These are phyloP conservation scores for Drosophila pallidifrons DNA, from an alignment of 1,140 invertebrate genomes.

Conservation along the genomic window DNA sequence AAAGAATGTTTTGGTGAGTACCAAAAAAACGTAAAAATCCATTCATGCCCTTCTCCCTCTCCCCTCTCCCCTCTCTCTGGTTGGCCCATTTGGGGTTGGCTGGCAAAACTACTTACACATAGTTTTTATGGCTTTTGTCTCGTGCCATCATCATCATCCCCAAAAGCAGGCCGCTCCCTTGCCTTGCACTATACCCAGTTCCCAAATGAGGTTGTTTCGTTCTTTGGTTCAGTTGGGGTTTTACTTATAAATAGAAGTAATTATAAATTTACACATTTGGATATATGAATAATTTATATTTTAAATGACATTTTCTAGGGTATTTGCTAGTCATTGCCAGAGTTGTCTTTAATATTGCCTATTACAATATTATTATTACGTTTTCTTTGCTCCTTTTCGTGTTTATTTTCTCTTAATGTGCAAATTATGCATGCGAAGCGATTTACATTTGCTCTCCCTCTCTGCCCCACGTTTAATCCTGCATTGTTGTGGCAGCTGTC, in stretches of 20 bases:
- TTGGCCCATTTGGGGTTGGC: slow-evolving; percentile 4
- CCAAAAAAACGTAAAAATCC: background rate
- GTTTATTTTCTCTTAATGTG: slow-evolving; percentile 27
- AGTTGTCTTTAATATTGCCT: background rate
- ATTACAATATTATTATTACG: slow-evolving; percentile 32
- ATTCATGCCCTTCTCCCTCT: background rate
- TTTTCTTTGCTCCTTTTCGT: slow-evolving; percentile 32
- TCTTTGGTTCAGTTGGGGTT: background rate
- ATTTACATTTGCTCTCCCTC: slow-evolving; percentile 31
- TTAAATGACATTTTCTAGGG: background rate
- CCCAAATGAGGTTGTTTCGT: background rate
- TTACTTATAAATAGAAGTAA: background rate
- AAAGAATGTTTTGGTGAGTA: slow-evolving; percentile 90
- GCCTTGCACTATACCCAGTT: background rate
- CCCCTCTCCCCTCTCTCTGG: background rate
- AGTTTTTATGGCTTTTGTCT: slow-evolving; percentile 69
- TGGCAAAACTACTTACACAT: slow-evolving; percentile 46
- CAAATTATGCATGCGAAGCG: slow-evolving; percentile 54
- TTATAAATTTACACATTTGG: no score
- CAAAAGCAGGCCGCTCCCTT: slow-evolving; percentile 8
- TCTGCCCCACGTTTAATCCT: slow-evolving; percentile 1
- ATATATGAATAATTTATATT: background rate
- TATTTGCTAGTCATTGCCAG: background rate
- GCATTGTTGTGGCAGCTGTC: background rate
- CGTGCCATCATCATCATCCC: slow-evolving; percentile 38